Base-by-base conservation (phyloP, 1,140 invertebrate species). In the Idris sp. region DNA sequence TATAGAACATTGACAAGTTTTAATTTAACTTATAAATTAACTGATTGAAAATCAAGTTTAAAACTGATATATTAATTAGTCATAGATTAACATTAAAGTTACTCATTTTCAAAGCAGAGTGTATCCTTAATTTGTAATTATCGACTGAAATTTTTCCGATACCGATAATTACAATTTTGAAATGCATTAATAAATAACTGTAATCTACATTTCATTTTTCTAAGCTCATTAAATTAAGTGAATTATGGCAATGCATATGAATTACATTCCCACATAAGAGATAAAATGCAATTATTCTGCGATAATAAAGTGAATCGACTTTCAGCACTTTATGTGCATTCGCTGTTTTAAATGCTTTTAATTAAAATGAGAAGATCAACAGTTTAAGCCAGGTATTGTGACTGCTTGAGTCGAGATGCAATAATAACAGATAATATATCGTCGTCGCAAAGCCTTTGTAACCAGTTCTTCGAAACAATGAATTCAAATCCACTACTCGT, bases 381-480 rank as follows among this genome's bases (percentile, higher is more conserved):
- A 51, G 26, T 38, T 56, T 79, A 83, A 85, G 80, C 81, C 74
- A 54, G 65, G 79, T 74, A 85, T 83, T 83, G 81, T 84, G 67
- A 78, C 58, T 74, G 73, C 65, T 79, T 71, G 73, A 79, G 77
- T 76, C 80, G 67, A 59, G 76, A 80, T 83, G 81, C 76, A 84
- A 86, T 86, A 85, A 84, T 85, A 85, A 83, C 81, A 81, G 84
- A 84, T 85, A 83, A 86, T 86, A 86, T 82, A 86, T 86, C 74
- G 79, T 65, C 48, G 40, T 62, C 54, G 71, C 33, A 69, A 72
- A 79, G 68, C 76, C 72, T 62, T 69, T 79, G 79, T 83, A 82
- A 82, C 78, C 43, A 71, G 69, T 76, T 79, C 76, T 80, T 78
- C 53, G 61, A 77, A 84, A 85, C 81, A 84, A 85, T 84, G 80